phyloP scores from a whole-genome alignment of 2,888 invertebrate species.

The Notocelia uddmanniana region DNA sequence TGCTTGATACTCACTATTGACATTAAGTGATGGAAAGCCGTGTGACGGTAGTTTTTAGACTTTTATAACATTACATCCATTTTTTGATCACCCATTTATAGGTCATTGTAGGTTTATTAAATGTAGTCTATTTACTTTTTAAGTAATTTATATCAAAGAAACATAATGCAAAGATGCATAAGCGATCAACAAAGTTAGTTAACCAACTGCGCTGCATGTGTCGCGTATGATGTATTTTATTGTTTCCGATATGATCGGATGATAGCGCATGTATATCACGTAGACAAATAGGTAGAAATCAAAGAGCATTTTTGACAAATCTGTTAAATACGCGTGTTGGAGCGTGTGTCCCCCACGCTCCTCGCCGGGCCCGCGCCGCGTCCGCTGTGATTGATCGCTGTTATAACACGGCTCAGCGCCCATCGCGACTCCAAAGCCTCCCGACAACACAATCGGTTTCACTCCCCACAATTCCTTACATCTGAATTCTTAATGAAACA shows the following conservation, averaged over 20 bases:
- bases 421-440: conserved; percentile 49
- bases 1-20: conserved; percentile 68
- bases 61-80: not conserved
- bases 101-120: not conserved
- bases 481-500: conserved; percentile 84
- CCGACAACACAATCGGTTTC: conserved; percentile 63
- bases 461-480: conserved; percentile 77
- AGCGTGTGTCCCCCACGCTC: conserved; percentile 47
- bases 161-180: not conserved
- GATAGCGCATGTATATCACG: conserved; percentile 47
- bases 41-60: conserved; percentile 49
- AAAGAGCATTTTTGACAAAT: conserved; percentile 62
- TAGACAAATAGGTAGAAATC: conserved; percentile 49
- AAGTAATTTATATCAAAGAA: too few relatives aligned
- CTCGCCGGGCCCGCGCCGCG: conserved; percentile 50
- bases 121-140: too few relatives aligned
- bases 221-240: conserved; percentile 12
- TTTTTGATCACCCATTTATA: not conserved
- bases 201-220: not conserved
- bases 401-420: conserved; percentile 57
- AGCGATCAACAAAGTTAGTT: not conserved
- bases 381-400: conserved; percentile 59
- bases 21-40: conserved; percentile 76
- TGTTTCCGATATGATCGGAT: conserved; percentile 27
- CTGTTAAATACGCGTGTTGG: conserved; percentile 59